Evolutionary conservation across 2,888 invertebrate genomes (phyloP).

Genomic region (Philonicus albiceps): DNA sequence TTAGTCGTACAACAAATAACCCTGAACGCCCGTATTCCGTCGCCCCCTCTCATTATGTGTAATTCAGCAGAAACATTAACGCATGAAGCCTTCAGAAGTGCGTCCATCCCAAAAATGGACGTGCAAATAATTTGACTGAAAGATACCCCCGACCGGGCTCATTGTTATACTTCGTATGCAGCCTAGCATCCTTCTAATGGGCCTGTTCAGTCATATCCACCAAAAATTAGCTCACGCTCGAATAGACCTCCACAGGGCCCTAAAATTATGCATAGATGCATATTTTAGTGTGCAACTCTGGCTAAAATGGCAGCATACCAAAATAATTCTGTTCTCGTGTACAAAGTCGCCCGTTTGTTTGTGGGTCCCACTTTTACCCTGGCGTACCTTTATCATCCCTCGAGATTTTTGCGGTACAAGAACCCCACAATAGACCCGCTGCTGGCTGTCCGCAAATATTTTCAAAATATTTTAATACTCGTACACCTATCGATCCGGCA

Average conservation of each 20-base stretch:
- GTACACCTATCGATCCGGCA: not conserved
- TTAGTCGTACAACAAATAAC: not conserved
- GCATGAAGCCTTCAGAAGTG: not conserved
- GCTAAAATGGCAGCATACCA: not conserved
- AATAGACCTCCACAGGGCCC: not conserved
- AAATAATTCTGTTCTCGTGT: not conserved
- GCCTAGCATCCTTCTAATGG: not conserved
- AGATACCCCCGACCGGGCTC: not conserved
- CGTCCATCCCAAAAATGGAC: not conserved
- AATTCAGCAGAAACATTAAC: not conserved
- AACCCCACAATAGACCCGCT: not conserved
- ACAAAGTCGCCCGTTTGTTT: not conserved
- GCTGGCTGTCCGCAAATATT: not conserved
- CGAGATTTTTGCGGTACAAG: not conserved
- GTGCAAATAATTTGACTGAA: not conserved
- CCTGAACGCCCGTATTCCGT: not conserved
- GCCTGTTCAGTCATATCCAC: not conserved
- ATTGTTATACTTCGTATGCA: not conserved
- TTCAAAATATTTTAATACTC: not conserved
- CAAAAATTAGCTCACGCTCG: not conserved
- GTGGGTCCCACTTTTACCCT: no score
- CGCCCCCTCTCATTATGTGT: not conserved
- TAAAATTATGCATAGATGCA: not conserved
- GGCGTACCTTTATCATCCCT: not conserved
- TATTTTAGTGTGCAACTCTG: not conserved